Conservation (phyloP, 2,113 vertebrate species). For the Python bivittatus region DNA sequence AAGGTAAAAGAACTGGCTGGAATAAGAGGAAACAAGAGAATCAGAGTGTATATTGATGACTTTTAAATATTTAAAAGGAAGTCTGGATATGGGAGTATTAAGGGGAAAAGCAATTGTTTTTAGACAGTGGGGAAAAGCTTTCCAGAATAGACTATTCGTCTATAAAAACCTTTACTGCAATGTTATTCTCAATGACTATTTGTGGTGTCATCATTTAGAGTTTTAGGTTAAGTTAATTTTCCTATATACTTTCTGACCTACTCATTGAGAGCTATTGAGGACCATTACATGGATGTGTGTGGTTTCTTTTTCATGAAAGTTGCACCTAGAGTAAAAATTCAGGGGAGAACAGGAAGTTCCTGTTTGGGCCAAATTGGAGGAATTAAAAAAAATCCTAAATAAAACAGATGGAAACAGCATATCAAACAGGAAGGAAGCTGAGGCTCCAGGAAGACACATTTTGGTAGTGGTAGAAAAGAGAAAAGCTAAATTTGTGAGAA, state of each 20-base stretch:
- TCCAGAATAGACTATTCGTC: background rate
- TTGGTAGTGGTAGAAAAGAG: background rate
- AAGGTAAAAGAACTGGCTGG: background rate
- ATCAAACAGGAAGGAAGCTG: background rate
- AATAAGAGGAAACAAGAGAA: background rate
- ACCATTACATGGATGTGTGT: background rate
- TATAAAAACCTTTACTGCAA: background rate
- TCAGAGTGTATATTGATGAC: background rate
- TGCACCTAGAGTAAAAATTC: background rate
- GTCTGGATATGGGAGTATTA: background rate
- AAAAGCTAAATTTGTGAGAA: background rate
- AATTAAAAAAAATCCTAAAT: background rate
- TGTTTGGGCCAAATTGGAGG: background rate
- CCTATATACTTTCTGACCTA: background rate
- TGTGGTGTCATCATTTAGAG: background rate
- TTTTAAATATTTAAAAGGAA: slow-evolving; percentile 14
- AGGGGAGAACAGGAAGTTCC: background rate
- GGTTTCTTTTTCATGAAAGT: background rate
- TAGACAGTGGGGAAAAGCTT: background rate
- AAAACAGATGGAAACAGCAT: background rate
- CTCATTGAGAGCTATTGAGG: background rate
- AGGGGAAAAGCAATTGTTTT: background rate
- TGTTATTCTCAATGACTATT: background rate
- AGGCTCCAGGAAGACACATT: background rate
- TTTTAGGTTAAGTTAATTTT: background rate